Conservation (phyloP, 2,113 vertebrate species). For the Etheostoma spectabile region DNA sequence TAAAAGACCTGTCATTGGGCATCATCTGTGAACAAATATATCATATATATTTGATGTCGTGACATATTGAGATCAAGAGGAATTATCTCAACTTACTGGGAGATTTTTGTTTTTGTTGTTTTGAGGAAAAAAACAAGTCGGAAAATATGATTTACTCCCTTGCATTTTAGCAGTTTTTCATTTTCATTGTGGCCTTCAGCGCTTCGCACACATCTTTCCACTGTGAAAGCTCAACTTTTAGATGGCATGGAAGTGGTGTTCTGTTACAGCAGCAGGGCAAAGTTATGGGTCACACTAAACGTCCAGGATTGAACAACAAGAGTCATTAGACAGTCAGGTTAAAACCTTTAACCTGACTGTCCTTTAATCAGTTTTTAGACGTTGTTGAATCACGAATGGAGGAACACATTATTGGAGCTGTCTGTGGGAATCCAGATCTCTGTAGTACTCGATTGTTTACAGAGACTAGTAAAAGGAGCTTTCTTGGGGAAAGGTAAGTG, state of each 20-base stretch:
- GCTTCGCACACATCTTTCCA: not conserved
- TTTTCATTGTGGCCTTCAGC: constrained; percentile 12
- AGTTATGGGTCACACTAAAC: not conserved
- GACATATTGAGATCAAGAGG: not conserved
- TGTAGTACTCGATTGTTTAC: no score
- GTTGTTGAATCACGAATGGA: no score
- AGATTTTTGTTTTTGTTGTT: not conserved
- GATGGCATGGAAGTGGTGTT: not conserved
- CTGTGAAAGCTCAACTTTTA: not conserved
- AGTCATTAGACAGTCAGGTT: no score
- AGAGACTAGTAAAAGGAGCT: no score
- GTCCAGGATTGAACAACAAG: not conserved
- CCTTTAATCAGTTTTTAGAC: no score
- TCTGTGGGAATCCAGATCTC: no score
- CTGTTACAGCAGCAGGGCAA: not conserved
- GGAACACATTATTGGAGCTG: no score
- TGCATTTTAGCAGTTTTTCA: not conserved
- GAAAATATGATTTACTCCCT: not conserved
- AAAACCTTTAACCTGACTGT: not conserved
- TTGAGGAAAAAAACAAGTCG: not conserved
- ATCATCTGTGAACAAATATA: not conserved
- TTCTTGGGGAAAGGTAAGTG: no score
- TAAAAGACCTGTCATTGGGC: not conserved
- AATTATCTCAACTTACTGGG: not conserved
- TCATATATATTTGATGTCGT: no score